Evolutionary conservation across 2,113 vertebrate species (phyloP).

Genomic region (Passer domesticus): DNA sequence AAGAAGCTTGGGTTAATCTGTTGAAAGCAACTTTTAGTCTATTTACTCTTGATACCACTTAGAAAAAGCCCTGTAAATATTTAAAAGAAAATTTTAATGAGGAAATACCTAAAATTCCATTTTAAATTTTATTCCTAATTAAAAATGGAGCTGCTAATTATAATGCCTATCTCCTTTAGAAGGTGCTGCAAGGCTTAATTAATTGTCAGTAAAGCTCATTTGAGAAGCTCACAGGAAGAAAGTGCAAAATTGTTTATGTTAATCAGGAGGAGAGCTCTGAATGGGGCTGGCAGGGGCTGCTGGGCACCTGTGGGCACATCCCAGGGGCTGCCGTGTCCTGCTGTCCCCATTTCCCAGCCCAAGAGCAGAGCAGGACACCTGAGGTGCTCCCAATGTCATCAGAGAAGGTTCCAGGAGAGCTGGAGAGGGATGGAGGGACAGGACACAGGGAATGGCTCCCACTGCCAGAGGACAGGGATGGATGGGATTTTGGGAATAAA

Average conservation of each 20-base stretch:
- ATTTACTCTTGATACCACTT: neutral
- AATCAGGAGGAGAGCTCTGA: neutral
- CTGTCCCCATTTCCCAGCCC: neutral
- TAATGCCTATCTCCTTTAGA: slow-evolving; percentile 33
- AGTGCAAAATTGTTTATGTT: neutral
- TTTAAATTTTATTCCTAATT: slow-evolving; percentile 46
- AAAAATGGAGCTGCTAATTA: slow-evolving; percentile 48
- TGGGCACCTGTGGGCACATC: neutral
- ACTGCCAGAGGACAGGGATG: accelerated
- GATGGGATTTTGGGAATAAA: neutral
- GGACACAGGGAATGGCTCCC: neutral
- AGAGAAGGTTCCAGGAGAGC: neutral
- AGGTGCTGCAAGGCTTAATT: slow-evolving; percentile 54
- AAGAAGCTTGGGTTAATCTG: neutral
- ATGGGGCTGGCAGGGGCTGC: neutral
- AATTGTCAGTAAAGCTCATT: slow-evolving; percentile 31
- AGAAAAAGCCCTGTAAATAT: neutral
- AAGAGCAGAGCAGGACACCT: neutral
- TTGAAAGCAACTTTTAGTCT: neutral
- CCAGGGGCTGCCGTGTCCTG: neutral
- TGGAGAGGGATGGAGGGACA: neutral
- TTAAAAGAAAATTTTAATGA: slow-evolving; percentile 1
- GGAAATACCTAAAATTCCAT: slow-evolving; percentile 23
- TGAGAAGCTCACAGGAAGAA: neutral
- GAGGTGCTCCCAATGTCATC: neutral